Base-by-base conservation (phyloP, 2,113 vertebrate genomes). In the Sylvilagus bachmani region DNA sequence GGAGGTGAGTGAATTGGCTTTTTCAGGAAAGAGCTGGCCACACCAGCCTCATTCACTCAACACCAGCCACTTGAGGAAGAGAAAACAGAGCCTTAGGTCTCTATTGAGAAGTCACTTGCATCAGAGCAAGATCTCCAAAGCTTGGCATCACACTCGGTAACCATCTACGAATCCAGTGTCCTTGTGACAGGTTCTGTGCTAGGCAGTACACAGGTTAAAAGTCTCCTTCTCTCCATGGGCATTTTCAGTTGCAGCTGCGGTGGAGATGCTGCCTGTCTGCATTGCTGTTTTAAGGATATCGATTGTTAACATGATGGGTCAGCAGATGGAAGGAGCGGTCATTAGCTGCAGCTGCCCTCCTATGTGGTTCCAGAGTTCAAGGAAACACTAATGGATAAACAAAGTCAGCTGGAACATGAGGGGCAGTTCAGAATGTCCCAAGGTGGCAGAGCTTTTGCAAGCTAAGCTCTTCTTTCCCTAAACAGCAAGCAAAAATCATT, bases 321-420 rank as follows among this genome's bases (percentile, higher is more conserved):
- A 95, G 93, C 38, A 97, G 97, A 95, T 94, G 94, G 96, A 98
- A 97, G 97, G 95, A 55, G 53, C 58, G 69, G 71, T 93, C 86
- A 97, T 97, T 97, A 98, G 92, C 88, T 86, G 58, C 88, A 87
- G 95, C 84, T 2, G 0, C 77, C 96, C 95, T 97, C 87, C 6
- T 94, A 95, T 93, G 86, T 96, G 96, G 94, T 94, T 91, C 92
- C 25, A n/a, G 36, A 89, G 80, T 73, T 95, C 67, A 94, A 89
- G 93, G 96, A 97, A 94, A 95, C 93, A 89, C 91, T 92, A 85
- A 96, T 49, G 70, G 96, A 93, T 85, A 96, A 97, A 97, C 95
- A 98, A 98, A 97, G 97, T 97, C 80, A 73, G 93, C 67, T 94
- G 91, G 88, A 96, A 97, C 84, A 97, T 55, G 36, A 93, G 36